Evolutionary conservation across 2,888 invertebrate genomes (phyloP).

Genomic region (Malthinus seriepunctatus): DNA sequence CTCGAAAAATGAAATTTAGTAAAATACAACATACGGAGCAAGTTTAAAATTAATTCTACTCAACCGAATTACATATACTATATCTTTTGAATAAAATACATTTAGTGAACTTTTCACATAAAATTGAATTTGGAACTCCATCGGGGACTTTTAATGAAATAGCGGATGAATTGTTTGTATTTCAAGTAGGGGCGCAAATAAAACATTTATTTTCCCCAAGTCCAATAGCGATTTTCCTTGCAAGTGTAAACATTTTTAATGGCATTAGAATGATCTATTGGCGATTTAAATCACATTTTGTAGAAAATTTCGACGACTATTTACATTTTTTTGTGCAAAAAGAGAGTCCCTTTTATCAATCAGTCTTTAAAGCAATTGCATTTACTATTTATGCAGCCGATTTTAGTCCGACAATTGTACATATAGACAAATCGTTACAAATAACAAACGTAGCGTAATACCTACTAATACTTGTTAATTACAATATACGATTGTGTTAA

Average conservation of each 20-base stretch:
- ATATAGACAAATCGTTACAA: conserved; percentile 15
- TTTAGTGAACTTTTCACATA: not conserved
- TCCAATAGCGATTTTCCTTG: conserved; percentile 9
- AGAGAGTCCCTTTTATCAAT: conserved; percentile 16
- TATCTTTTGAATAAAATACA: not conserved
- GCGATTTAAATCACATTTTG: conserved; percentile 18
- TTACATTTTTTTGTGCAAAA: conserved; percentile 10
- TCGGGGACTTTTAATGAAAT: conserved; percentile 10
- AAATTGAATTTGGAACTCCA: not conserved
- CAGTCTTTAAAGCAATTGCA: conserved; percentile 16
- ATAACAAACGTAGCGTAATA: conserved; percentile 6
- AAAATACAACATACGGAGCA: not conserved
- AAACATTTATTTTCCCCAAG: conserved; percentile 7
- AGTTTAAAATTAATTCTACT: not conserved
- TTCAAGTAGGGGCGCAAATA: conserved; percentile 1
- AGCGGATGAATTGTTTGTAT: not conserved
- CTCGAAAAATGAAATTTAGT: too few relatives aligned
- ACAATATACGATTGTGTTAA: not conserved
- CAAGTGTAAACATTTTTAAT: conserved; percentile 17
- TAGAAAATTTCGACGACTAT: conserved; percentile 10
- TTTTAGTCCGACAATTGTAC: conserved; percentile 13
- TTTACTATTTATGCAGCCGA: conserved; percentile 17
- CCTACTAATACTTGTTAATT: conserved; percentile 10
- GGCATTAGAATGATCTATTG: conserved; percentile 17
- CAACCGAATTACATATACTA: not conserved